A percentile compares a stretch with the other conserved stretches of the same genome.
Conservation (phyloP, 2,888 invertebrate genomes). For the Polietes domitor region DNA sequence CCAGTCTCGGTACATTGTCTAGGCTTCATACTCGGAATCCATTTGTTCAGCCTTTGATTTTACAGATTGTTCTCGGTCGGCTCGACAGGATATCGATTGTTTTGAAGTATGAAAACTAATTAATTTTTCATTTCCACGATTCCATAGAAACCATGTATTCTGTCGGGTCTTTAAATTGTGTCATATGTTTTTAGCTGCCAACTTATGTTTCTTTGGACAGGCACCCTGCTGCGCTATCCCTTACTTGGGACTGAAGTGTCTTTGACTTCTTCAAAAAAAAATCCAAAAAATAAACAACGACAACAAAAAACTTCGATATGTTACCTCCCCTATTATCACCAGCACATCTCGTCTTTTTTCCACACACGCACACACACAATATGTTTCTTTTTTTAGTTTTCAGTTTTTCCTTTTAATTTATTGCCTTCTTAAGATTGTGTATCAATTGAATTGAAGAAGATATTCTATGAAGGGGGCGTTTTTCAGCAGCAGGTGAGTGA, state of each 20-base stretch:
- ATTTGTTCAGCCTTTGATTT: conserved; percentile 33
- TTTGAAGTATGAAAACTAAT: conserved; percentile 42
- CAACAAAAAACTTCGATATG: neutral
- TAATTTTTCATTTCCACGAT: conserved; percentile 36
- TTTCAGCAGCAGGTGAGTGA: conserved; percentile 53
- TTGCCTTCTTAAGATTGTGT: conserved; percentile 31
- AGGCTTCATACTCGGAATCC: neutral
- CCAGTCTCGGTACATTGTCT: neutral
- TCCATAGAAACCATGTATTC: neutral
- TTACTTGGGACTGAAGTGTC: neutral
- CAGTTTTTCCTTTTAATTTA: conserved; percentile 36
- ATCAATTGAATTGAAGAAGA: conserved; percentile 15
- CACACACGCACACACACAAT: conserved; percentile 35
- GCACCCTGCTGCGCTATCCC: conserved; percentile 41
- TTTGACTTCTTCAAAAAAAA: neutral
- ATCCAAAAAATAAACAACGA: neutral
- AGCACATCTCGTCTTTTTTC: no score
- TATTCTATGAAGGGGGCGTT: conserved; percentile 41
- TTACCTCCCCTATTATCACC: conserved; percentile 32
- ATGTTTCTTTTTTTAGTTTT: conserved; percentile 13
- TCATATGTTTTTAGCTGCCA: conserved; percentile 4
- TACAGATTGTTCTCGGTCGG: neutral
- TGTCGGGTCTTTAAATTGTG: neutral
- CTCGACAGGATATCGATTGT: conserved; percentile 43
- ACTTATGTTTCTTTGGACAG: neutral